These are phyloP conservation scores for Xenus cinereus DNA, from an alignment of 2,113 vertebrate genomes.

Conservation along the genomic window DNA sequence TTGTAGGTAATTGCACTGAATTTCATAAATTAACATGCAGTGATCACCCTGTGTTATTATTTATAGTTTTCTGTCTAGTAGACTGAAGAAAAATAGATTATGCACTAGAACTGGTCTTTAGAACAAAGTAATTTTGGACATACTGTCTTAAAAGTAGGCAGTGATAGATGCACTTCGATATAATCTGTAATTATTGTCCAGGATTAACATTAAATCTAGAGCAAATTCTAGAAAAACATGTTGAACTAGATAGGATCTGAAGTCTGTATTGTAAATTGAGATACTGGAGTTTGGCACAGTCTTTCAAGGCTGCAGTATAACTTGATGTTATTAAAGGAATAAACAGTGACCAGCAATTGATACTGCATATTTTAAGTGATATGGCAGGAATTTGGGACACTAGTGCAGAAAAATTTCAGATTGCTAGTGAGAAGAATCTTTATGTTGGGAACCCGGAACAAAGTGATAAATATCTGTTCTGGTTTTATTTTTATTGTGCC, in stretches of 20 bases:
- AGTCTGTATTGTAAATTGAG: not conserved
- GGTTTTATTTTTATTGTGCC: not conserved
- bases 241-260: not conserved
- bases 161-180: not conserved
- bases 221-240: not conserved
- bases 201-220: not conserved
- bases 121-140: not conserved
- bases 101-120: not conserved
- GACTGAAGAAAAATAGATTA: not conserved
- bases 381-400: not conserved
- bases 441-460: not conserved
- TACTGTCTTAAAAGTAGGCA: not conserved
- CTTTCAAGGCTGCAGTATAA: not conserved
- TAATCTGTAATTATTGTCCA: not conserved
- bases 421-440: not conserved
- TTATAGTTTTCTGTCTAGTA: not conserved
- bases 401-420: not conserved
- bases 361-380: not conserved
- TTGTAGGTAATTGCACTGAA: not conserved
- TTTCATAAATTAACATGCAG: not conserved
- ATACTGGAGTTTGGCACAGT: not conserved
- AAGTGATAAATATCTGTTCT: not conserved
- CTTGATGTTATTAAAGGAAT: not conserved
- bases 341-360: not conserved
- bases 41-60: not conserved